Evolutionary conservation across 1,140 invertebrate species (phyloP), one percentile per base, ranked within the genome.

Genomic region (Augochlora pura): DNA sequence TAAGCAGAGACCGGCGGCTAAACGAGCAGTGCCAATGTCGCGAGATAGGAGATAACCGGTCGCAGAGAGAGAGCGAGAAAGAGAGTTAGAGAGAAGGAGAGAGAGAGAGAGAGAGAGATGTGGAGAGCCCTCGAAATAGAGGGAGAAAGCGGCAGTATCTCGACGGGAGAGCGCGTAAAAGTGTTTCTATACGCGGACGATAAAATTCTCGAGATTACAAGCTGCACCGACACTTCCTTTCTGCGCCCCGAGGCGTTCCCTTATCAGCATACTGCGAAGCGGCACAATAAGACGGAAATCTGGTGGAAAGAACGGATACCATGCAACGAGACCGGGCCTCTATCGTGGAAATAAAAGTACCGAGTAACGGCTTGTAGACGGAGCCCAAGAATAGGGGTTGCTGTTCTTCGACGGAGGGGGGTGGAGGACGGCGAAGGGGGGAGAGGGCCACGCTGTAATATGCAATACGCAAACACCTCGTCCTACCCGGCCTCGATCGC

Each of bases 201-300:
- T 77, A 81, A 77, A 81, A 77, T 77, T 77, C 59, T 32, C 60
- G 66, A 76, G 73, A 77, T 77, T 81, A 77, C 66, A 70, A 60
- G 62, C 70, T 38, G 63, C 39, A 69, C 63, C 69, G 57, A 52
- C 67, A 60, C 66, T 62, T 80, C 83, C 84, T 71, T 78, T 71
- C 76, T 68, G 25, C 65, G 52, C 59, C 81, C 79, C 38, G 73
- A 70, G 66, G 70, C 79, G 83, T 74, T 74, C 68, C 77, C 83
- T 86, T 82, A 86, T 86, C 80, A 85, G 81, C 77, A 75, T 74
- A 78, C 76, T 77, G 84, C 77, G 66, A 86, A 39, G 69, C 71
- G 81, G 80, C 74, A 86, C 85, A 86, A 86, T 86, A 72, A 86
- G 85, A 86, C 84, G 81, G 85, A 86, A 86, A 86, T 86, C 85